Conservation (phyloP, 2,888 invertebrate genomes). For the Calameuta filiformis region DNA sequence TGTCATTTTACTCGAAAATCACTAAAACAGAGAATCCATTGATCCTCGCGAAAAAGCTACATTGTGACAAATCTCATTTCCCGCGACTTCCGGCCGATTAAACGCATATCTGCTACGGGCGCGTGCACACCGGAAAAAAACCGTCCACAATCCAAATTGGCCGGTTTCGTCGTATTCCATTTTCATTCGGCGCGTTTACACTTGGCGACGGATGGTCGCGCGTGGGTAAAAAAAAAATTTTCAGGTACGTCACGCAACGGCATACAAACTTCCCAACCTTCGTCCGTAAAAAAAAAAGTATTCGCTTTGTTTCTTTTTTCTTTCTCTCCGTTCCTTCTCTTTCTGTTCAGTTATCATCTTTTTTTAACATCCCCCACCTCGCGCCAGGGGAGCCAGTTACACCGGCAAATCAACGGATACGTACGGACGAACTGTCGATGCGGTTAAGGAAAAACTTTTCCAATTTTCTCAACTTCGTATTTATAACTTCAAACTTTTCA, state of each 20-base stretch:
- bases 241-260: not conserved
- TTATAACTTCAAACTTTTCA: slow-evolving; percentile 43
- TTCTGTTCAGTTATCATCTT: not conserved
- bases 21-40: not conserved
- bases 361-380: not conserved
- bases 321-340: not conserved
- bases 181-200: not conserved
- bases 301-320: not conserved
- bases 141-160: not conserved
- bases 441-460: slow-evolving; percentile 45
- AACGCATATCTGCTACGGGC: not conserved
- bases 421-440: not conserved
- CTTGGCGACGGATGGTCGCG: not conserved
- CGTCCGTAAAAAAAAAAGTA: not conserved
- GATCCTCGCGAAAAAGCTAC: not conserved
- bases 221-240: not conserved
- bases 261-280: too few species aligned
- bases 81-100: not conserved
- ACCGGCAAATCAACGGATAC: not conserved
- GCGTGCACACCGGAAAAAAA: not conserved
- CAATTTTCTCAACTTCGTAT: slow-evolving; percentile 53
- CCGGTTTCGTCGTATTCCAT: not conserved
- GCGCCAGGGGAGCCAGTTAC: slow-evolving; percentile 3
- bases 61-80: not conserved
- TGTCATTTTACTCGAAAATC: not conserved